phyloP scores from a whole-genome alignment of 2,888 invertebrate species.

The Myathropa florea region DNA sequence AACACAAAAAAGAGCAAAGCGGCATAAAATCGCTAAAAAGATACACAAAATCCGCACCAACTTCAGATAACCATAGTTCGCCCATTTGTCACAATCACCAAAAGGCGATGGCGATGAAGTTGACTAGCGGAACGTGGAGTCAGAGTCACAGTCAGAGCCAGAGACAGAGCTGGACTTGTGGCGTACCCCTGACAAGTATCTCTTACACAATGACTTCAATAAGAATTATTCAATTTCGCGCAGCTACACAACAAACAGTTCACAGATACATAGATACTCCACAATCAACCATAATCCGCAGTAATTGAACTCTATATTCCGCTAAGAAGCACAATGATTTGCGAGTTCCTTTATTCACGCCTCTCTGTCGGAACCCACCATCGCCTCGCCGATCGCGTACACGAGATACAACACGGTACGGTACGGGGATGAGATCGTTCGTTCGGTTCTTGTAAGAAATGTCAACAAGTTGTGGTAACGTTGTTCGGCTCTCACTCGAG shows the following conservation, averaged over 20 bases:
- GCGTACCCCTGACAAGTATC: constrained; percentile 66
- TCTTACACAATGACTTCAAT: constrained; percentile 55
- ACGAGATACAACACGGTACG: constrained; percentile 24
- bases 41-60: constrained; percentile 16
- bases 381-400: not conserved
- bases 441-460: constrained; percentile 65
- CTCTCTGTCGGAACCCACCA: constrained; percentile 56
- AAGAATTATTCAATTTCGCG: constrained; percentile 65
- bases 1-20: not conserved
- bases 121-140: constrained; percentile 11
- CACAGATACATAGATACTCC: constrained; percentile 20
- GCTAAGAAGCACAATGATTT: constrained; percentile 62
- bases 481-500: constrained; percentile 57
- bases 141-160: not conserved
- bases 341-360: constrained; percentile 55
- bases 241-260: constrained; percentile 18
- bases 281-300: constrained; percentile 66
- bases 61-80: constrained; percentile 43
- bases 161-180: constrained; percentile 41
- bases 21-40: not conserved
- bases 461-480: constrained; percentile 65
- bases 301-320: constrained; percentile 68
- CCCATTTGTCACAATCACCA: constrained; percentile 70
- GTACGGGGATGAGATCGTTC: constrained; percentile 41
- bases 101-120: constrained; percentile 17